Base-by-base conservation (phyloP, 2,797 vertebrate species). In the Pseudochirops corinnae region DNA sequence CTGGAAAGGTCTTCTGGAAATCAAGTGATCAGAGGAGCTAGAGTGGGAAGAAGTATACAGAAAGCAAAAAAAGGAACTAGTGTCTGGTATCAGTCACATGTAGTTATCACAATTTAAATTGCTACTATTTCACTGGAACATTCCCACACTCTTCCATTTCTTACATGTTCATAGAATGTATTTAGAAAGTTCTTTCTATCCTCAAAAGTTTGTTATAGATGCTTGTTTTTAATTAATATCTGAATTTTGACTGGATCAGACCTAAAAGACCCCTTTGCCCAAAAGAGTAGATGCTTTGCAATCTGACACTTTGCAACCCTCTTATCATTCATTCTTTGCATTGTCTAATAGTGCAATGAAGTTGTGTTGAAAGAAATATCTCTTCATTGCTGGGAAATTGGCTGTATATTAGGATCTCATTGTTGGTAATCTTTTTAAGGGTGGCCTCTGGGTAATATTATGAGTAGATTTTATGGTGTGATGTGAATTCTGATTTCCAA, bases 401-500 rank as follows among this genome's bases (percentile, higher is more conserved):
- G 14, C 16, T 74, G 33, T n/a, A 39, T 39, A 39, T 5, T 16
- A 74, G n/a, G 5, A 74, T 39, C 62, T 39, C 62, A 74, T 74
- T 74, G 33, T 21, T 39, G 33, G 33, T 67, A 74, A 74, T 74
- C 62, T 74, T 74, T 74, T 74, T 39, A 67, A 67, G 31, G 31
- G 7, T 74, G 16, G 62, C 5, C 21, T 39, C 5, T 2, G 7
- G 33, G 16, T 39, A 16, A 74, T 74, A 74, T 5, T 39, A 52
- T 82, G 91, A 21, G 24, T 53, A 67, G 62, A 24, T 94, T 53
- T 87, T 87, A 92, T 5, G 13, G 52, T 29, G 50, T 10, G 5
- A 92, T 26, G 11, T 55, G 39, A 90, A 91, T 92, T 94, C 31
- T 91, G 56, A 31, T 87, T 53, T 91, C 93, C 62, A 92, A 3